Evolutionary conservation across 2,888 invertebrate genomes (phyloP).

Genomic region (Sarcophaga rosellei): DNA sequence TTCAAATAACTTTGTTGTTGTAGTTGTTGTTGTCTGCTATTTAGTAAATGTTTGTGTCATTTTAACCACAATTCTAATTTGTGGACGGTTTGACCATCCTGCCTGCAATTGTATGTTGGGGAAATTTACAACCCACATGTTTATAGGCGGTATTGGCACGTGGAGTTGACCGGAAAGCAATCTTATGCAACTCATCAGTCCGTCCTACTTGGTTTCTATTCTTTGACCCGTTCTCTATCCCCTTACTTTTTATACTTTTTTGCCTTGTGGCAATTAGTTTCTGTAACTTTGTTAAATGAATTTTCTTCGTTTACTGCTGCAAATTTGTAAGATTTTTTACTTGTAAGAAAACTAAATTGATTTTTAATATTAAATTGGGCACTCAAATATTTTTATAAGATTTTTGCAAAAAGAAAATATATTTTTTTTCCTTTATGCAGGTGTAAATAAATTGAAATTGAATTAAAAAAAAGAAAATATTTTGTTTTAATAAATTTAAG

Average conservation of each 20-base stretch:
- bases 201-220: background rate
- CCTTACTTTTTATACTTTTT: too few species aligned
- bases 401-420: background rate
- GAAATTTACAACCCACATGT: background rate
- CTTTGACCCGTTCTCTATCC: too few species aligned
- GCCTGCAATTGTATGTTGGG: background rate
- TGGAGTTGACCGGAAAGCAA: too few species aligned
- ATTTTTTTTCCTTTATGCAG: too few species aligned
- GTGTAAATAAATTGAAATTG: too few species aligned
- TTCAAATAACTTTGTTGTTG: background rate
- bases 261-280: background rate
- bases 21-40: background rate
- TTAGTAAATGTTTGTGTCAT: constrained; percentile 26
- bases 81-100: background rate
- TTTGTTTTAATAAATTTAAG: too few species aligned
- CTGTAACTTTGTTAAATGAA: background rate
- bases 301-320: background rate
- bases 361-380: constrained; percentile 50
- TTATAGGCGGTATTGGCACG: background rate
- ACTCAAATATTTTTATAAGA: background rate
- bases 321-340: too few species aligned
- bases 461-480: too few species aligned
- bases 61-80: constrained; percentile 27
- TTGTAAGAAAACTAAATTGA: constrained; percentile 27
- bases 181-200: too few species aligned